A percentile compares a stretch with the other conserved stretches of the same genome.
Conservation (phyloP, 1,140 invertebrate species). For the Laodelphax striatellus region DNA sequence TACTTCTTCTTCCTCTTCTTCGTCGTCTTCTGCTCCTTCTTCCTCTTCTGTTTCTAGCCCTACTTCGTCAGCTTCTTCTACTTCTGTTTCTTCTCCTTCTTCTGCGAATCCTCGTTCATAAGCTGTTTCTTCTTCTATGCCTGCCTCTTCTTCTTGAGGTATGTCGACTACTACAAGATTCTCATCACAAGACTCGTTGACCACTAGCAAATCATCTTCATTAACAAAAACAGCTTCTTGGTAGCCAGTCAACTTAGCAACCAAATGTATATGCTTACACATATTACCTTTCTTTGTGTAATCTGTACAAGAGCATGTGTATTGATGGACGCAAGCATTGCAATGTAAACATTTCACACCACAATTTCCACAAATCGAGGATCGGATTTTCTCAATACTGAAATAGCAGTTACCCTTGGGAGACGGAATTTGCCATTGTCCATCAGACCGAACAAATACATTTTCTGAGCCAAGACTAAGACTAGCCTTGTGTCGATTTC, state of each 20-base stretch:
- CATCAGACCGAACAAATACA: not conserved
- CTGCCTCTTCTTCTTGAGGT: too few species aligned
- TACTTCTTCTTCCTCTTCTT: too few species aligned
- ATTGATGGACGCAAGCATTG: conserved; percentile 3
- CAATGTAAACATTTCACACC: conserved; percentile 1
- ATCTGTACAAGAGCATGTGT: conserved; percentile 3
- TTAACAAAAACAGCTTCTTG: not conserved
- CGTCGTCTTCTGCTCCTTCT: too few species aligned
- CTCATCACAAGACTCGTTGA: too few species aligned
- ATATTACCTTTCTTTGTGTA: conserved; percentile 6
- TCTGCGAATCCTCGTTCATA: too few species aligned
- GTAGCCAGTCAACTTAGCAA: not conserved
- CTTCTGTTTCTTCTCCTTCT: too few species aligned
- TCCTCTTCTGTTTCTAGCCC: too few species aligned
- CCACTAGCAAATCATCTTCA: not conserved
- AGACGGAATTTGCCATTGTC: not conserved
- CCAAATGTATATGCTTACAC: conserved; percentile 10
- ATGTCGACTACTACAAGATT: too few species aligned
- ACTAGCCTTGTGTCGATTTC: not conserved
- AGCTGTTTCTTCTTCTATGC: too few species aligned
- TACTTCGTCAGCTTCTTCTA: too few species aligned
- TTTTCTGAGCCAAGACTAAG: not conserved
- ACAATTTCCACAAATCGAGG: not conserved
- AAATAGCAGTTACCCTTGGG: not conserved
- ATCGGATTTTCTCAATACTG: not conserved